Conservation (phyloP, 2,888 invertebrate genomes). For the Erannis defoliaria region DNA sequence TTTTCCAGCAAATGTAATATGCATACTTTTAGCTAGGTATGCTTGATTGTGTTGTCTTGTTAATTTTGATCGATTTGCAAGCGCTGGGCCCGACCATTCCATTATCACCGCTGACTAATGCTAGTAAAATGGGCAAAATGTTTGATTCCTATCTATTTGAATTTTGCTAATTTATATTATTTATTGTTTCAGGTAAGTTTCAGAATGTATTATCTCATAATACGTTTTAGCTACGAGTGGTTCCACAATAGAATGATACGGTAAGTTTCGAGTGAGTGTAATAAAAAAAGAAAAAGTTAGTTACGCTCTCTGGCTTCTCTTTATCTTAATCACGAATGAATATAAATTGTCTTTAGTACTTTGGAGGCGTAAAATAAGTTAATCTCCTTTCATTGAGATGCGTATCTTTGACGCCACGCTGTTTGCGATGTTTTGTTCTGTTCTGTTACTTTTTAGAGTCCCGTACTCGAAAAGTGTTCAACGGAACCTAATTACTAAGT, state of each 20-base stretch:
- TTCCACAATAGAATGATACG: conserved; percentile 22
- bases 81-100: no score
- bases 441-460: conserved; percentile 43
- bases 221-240: not conserved
- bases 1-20: no score
- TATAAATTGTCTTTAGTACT: conserved; percentile 25
- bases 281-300: conserved; percentile 42
- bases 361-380: conserved; percentile 45
- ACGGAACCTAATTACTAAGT: no score
- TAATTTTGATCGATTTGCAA: no score
- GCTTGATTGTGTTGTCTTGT: no score
- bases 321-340: conserved; percentile 40
- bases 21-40: no score
- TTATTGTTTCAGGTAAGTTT: conserved; percentile 74
- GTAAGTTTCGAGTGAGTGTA: conserved; percentile 23
- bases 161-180: not conserved
- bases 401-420: conserved; percentile 48
- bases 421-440: conserved; percentile 54
- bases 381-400: conserved; percentile 54
- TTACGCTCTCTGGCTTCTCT: conserved; percentile 52
- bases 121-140: no score
- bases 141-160: not conserved
- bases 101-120: no score
- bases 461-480: no score
- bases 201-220: conserved; percentile 36